Base-by-base conservation (phyloP, 2,888 invertebrate species). In the Caenorhabditis sp. region DNA sequence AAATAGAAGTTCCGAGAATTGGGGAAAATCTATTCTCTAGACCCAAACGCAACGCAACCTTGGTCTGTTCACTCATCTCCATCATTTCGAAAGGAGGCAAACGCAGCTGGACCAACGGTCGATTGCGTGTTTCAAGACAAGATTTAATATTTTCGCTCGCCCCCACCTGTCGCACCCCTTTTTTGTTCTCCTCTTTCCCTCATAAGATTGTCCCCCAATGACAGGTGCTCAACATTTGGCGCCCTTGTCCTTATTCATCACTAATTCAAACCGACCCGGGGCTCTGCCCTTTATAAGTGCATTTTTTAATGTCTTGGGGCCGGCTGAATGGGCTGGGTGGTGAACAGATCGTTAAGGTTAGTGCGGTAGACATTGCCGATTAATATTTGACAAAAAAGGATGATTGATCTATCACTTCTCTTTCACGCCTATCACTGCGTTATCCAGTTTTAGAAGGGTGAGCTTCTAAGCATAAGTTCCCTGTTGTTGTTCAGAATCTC, bases 81-180 rank as follows among this genome's bases (percentile, higher is more conserved):
- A n/a, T n/a, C n/a, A n/a, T n/a, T n/a, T n/a, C n/a, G n/a, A n/a
- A n/a, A n/a, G n/a, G n/a, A n/a, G n/a, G n/a, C n/a, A n/a, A n/a
- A n/a, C n/a, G n/a, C n/a, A n/a, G n/a, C n/a, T n/a, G n/a, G n/a
- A n/a, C n/a, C n/a, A n/a, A n/a, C n/a, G n/a, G 37, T 41, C 32
- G 41, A 59, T 70, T n/a, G 70, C 70, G 70, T 70, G 70, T 53
- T 70, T 70, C 70, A 53, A 70, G 70, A 70, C 52, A 50, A 43
- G 59, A 70, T 37, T 56, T 32, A 30, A 58, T 52, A 52, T 62
- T 6, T 15, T 30, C 30, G 13, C 8, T n/a, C 43, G 27, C 58
- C 50, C 68, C 68, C 50, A 50, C 32, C 68, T 2, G 2, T 11
- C 20, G 52, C 52, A n/a, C 58, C 22, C 30, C 24, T 58, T 55